Base-by-base conservation (phyloP, 2,113 vertebrate species). In the Bos javanicus region DNA sequence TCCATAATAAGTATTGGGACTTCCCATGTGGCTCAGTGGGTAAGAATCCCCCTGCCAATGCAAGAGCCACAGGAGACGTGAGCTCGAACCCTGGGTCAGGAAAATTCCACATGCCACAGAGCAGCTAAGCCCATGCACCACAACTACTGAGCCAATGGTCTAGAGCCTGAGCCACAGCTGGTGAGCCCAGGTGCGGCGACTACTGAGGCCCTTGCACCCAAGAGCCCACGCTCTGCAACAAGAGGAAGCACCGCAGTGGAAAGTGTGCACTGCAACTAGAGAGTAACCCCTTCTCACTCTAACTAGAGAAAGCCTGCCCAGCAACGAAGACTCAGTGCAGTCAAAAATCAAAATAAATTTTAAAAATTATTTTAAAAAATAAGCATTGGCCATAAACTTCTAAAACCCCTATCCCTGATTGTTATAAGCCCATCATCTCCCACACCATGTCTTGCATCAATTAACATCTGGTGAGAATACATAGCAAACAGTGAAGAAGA, bases 191-290 rank as follows among this genome's bases (percentile, higher is more conserved):
- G 6, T 2, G 23, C 23, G 7, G 71, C 36, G 3, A 3, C 36
- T 2, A 6, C 71, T 6, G 36, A 74, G 12, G 36, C 36, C 36
- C 36, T 7, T 13, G 21, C 19, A 43, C 71, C 36, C 36, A 25
- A 25, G 36, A 43, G 21, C 71, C 21, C 21, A 7, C 0, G 21
- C 36, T 74, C 36, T 25, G 21, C 36, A 43, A 14, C 71, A 26
- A 25, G 36, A 43, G 71, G 25, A 43, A 4, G 6, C 23, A 4
- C 23, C 1, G 0, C 1, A 7, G 0, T 26, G 12, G 12, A 26
- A 26, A 43, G 71, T 4, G 12, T 15, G 71, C 71, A 14, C 21
- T 3, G 21, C 71, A 23, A 25, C 21, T 25, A 13, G 5, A 74
- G 10, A 25, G 36, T 0, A 39, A 36, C 21, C 71, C 71, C 67